Conservation (phyloP, 1,140 invertebrate species). For the Pseudachorutes palmiensis region DNA sequence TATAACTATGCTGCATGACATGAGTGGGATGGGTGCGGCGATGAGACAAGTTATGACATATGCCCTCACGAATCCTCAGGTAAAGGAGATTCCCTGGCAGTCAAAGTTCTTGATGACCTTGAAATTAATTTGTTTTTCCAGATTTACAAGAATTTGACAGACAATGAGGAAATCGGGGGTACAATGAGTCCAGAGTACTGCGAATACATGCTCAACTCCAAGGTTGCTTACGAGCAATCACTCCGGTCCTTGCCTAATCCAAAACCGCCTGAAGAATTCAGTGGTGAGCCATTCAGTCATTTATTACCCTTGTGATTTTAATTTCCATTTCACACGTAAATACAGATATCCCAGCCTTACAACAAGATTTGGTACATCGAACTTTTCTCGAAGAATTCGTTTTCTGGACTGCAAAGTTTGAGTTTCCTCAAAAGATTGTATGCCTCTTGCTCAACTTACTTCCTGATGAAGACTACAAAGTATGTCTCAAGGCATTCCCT, state of each 20-base stretch:
- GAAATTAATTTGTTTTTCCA: conserved; percentile 32
- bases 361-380: conserved; percentile 67
- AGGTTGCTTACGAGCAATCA: conserved; percentile 68
- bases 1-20: conserved; percentile 78
- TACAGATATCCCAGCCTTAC: conserved; percentile 68
- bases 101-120: conserved; percentile 4
- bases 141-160: conserved; percentile 44
- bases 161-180: conserved; percentile 41
- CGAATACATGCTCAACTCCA: conserved; percentile 62
- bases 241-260: conserved; percentile 67
- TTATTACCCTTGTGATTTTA: not conserved
- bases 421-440: conserved; percentile 94
- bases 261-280: conserved; percentile 69
- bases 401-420: conserved; percentile 95
- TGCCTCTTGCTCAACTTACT: conserved; percentile 92
- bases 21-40: conserved; percentile 88
- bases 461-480: conserved; percentile 90
- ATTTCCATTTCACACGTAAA: conserved; percentile 27
- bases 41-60: conserved; percentile 87
- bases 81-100: conserved; percentile 35
- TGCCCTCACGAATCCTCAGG: conserved; percentile 75
- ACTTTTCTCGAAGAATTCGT: conserved; percentile 91
- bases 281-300: conserved; percentile 42
- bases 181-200: conserved; percentile 45
- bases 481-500: conserved; percentile 40